Base-by-base conservation (phyloP, 2,113 vertebrate genomes). In the Notothenia coriiceps region DNA sequence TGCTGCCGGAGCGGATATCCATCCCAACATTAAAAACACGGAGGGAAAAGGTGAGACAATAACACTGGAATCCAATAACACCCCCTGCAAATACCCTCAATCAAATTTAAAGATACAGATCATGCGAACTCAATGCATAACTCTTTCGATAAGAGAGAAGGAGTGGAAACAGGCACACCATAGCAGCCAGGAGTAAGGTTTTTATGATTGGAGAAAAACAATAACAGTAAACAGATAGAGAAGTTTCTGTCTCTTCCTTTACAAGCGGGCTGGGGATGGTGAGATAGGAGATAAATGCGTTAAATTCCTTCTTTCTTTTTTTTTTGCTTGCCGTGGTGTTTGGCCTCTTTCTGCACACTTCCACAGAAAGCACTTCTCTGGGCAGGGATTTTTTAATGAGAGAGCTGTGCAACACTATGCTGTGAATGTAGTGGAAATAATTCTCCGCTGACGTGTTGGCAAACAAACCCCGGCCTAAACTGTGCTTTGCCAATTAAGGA, bases 151-250 rank as follows among this genome's bases (percentile, higher is more conserved):
- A 84, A 90, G 74, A 68, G 81, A 76, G 74, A 29, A 77, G 47
- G 66, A 33, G 77, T 54, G 35, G 35, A 7, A 56, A 62, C 29
- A 69, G 50, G 78, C 76, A 56, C 68, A 63, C 74, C 78, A 33
- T 43, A 72, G 86, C 56, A 72, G 81, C 13, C 73, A 81, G 80
- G 63, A 87, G 85, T 75, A 10, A 83, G 61, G 79, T 52, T 89
- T 40, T 92, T 91, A 79, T 92, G 91, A 93, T 85, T 80, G 83
- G 77, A 80, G 86, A 79, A 87, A 88, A 92, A 91, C 88, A 93
- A 93, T 91, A 93, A 89, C 84, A 84, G 88, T 92, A 94, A 92
- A 93, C 85, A 91, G 84, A 93, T 91, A 81, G 87, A 94, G 86
- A 86, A 86, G 72, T 89, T 89, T 83, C 70, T 69, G 83, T 84